Evolutionary conservation across 2,113 vertebrate species (phyloP).

Genomic region (Pseudorectes ferrugineus): DNA sequence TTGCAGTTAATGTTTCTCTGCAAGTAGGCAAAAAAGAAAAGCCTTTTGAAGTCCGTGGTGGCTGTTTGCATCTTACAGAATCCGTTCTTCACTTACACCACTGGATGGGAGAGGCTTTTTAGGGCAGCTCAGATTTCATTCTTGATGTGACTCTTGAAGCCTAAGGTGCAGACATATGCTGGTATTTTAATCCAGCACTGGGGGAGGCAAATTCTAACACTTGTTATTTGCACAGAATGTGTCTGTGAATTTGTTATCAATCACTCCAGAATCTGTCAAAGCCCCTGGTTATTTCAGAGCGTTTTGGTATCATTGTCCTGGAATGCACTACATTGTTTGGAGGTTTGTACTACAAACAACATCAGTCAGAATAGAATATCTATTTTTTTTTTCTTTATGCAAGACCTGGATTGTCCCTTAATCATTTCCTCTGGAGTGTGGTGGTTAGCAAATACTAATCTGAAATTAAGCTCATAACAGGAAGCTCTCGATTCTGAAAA

Average conservation of each 20-base stretch:
- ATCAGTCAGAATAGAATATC: background rate
- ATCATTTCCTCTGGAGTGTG: conserved; percentile 49
- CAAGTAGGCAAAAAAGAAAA: background rate
- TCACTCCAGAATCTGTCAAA: background rate
- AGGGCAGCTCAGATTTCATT: background rate
- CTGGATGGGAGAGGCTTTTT: background rate
- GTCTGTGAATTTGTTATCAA: background rate
- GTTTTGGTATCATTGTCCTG: background rate
- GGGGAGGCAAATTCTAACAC: background rate
- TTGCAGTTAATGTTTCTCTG: background rate
- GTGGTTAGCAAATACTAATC: conserved; percentile 34
- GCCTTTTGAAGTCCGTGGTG: background rate
- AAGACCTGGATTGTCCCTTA: background rate
- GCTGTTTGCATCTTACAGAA: background rate
- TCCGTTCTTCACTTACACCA: background rate
- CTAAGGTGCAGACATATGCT: background rate
- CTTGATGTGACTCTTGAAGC: background rate
- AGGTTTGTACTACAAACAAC: background rate
- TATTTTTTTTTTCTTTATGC: background rate
- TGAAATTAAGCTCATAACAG: conserved; percentile 44
- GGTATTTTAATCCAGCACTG: background rate
- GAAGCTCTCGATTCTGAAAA: conserved; percentile 20
- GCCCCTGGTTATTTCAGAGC: background rate
- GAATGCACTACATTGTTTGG: background rate
- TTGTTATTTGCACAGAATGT: background rate